Evolutionary conservation across 2,888 invertebrate genomes (phyloP).

Genomic region (Chaitophorus viminalis): DNA sequence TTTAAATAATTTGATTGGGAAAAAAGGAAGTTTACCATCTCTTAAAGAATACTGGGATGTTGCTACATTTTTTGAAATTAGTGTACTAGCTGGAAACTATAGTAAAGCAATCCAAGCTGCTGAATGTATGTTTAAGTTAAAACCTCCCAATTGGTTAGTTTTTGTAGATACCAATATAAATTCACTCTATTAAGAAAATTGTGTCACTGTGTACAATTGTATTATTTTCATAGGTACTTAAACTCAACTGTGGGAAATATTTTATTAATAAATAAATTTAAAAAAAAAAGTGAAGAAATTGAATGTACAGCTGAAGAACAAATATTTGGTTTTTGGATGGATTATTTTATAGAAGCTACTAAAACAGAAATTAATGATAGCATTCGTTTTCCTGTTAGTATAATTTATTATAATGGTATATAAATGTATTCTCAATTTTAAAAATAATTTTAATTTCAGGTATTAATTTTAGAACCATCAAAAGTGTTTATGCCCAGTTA

Average conservation of each 20-base stretch:
- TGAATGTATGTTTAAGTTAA: constrained; percentile 90
- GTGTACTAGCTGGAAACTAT: constrained; percentile 96
- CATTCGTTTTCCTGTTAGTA: constrained; percentile 88
- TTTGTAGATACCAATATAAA: no score
- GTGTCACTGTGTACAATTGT: neutral
- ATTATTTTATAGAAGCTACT: constrained; percentile 95
- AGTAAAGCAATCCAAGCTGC: constrained; percentile 97
- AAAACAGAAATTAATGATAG: constrained; percentile 81
- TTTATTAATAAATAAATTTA: constrained; percentile 89
- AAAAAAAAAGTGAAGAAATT: constrained; percentile 80
- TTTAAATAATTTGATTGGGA: constrained; percentile 95
- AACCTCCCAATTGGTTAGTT: constrained; percentile 83
- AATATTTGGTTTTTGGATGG: constrained; percentile 97
- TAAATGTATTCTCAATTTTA: neutral
- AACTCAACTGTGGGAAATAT: constrained; percentile 98
- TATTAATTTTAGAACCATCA: constrained; percentile 88
- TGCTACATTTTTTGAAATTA: constrained; percentile 98
- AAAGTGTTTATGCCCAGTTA: constrained; percentile 95
- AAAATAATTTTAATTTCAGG: constrained; percentile 68
- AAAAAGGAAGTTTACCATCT: constrained; percentile 93
- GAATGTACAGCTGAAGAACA: constrained; percentile 82
- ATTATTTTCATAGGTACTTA: constrained; percentile 75
- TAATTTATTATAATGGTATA: neutral
- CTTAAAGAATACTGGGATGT: constrained; percentile 99
- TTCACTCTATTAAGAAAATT: neutral